Evolutionary conservation across 1,140 invertebrate genomes (phyloP).

Genomic region (Homalodisca vitripennis): DNA sequence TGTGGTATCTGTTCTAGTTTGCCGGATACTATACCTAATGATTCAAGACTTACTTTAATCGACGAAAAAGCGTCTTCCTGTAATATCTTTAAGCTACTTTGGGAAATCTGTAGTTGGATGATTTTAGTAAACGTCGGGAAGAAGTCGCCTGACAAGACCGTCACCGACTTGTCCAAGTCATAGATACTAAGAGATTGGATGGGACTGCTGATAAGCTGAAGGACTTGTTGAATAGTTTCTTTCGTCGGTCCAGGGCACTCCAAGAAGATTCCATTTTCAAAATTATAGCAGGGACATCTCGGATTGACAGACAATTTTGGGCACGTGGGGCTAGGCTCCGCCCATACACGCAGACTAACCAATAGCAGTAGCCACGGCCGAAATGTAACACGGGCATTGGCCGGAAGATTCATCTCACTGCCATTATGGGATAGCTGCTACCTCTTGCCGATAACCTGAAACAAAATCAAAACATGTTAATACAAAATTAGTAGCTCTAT

Average conservation of each 20-base stretch:
- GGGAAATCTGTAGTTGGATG: constrained; percentile 77
- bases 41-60: constrained; percentile 73
- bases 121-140: constrained; percentile 72
- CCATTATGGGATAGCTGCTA: constrained; percentile 1
- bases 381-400: not conserved
- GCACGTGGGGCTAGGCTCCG: constrained; percentile 48
- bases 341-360: constrained; percentile 18
- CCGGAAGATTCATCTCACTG: constrained; percentile 15
- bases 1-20: constrained; percentile 78
- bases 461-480: too few relatives aligned
- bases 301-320: constrained; percentile 69
- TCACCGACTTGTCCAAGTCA: constrained; percentile 75
- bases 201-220: constrained; percentile 54
- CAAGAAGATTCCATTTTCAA: constrained; percentile 85
- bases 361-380: constrained; percentile 27
- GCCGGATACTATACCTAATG: constrained; percentile 76
- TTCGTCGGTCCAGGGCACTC: constrained; percentile 82
- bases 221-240: constrained; percentile 52
- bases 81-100: constrained; percentile 72
- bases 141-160: constrained; percentile 63
- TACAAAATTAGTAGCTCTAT: too few relatives aligned
- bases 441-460: constrained; percentile 6
- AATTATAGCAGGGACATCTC: constrained; percentile 86
- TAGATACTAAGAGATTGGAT: constrained; percentile 86
- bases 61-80: constrained; percentile 71